Evolutionary conservation across 2,797 vertebrate genomes (phyloP).

Genomic region (Schizothorax lantsangensis): DNA sequence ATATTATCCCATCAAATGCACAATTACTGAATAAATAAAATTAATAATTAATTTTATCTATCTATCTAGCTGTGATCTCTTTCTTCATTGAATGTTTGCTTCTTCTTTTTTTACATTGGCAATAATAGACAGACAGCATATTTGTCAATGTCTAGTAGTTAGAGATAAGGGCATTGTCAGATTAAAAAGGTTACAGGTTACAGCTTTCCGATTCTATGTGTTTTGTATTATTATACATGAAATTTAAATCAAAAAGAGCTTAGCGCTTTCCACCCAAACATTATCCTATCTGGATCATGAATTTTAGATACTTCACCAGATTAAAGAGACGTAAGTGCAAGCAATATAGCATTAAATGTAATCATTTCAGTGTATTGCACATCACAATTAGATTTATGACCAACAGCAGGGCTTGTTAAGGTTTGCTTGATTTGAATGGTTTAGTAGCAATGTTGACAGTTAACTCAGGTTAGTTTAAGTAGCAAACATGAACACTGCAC

Average conservation of each 20-base stretch:
- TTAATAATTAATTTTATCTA: not conserved
- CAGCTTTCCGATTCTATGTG: not conserved
- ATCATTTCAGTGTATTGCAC: not conserved
- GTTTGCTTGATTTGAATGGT: slow-evolving; percentile 2
- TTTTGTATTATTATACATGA: slow-evolving; percentile 9
- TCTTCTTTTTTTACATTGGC: not conserved
- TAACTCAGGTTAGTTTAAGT: slow-evolving; percentile 5
- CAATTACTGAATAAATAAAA: not conserved
- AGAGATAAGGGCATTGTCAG: slow-evolving; percentile 9
- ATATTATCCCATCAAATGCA: not conserved
- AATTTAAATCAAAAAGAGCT: slow-evolving; percentile 4
- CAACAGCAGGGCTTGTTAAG: not conserved
- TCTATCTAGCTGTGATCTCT: not conserved
- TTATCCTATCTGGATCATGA: not conserved
- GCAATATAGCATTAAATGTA: not conserved
- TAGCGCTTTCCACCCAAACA: not conserved
- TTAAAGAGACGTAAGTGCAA: not conserved
- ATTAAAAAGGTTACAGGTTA: not conserved
- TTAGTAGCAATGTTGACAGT: not conserved
- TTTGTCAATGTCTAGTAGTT: not conserved
- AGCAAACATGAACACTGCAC: not conserved
- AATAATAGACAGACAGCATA: too few species aligned
- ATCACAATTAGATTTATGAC: not conserved
- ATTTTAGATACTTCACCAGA: not conserved
- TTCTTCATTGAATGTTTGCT: not conserved